Base-by-base conservation (phyloP, 2,888 invertebrate genomes). In the Exephanes ischioxanthus region DNA sequence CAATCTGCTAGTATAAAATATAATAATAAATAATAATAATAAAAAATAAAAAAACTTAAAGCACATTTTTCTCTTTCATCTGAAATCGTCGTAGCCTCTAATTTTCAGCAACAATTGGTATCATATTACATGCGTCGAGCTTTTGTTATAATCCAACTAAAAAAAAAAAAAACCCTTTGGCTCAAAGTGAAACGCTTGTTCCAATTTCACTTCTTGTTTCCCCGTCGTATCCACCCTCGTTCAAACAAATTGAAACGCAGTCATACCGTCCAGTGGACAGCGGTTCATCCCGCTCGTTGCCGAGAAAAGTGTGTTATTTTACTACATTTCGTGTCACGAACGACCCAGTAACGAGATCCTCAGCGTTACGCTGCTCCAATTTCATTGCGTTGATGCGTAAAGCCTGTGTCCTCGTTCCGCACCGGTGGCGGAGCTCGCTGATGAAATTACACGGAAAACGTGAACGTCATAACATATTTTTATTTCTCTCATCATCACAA, bases 361-460 rank as follows among this genome's bases (percentile, higher is more conserved):
- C 73, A 51, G 30, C 58, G 58, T 58, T 55, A 67, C 68, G 45
- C 48, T 41, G 19, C 58, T 81, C 41, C 67, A 81, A 81, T 75
- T 81, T 48, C 58, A 55, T 41, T 68, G 45, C 55, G 68, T 51
- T 41, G 61, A 63, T 63, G 33, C 41, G 67, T 19, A 41, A 16
- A 61, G 14, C 41, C 16, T 41, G 45, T 75, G 45, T 37, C 41
- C 45, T 68, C 26, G 66, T 41, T 61, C 19, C 58, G 22, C 58
- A 70, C n/a, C 30, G 58, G 11, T 53, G 67, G 4, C 58, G 58
- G 30, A 22, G 67, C 73, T 66, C 19, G 11, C 14, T 22, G 11
- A 33, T 75, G 55, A 75, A 58, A 75, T 75, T 68, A 72, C 53
- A 53, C 79, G 63, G 70, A 55, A 45, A 26, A 45, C 37, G 45